Conservation (phyloP, 2,797 vertebrate species). For the Decapterus maruadsi region DNA sequence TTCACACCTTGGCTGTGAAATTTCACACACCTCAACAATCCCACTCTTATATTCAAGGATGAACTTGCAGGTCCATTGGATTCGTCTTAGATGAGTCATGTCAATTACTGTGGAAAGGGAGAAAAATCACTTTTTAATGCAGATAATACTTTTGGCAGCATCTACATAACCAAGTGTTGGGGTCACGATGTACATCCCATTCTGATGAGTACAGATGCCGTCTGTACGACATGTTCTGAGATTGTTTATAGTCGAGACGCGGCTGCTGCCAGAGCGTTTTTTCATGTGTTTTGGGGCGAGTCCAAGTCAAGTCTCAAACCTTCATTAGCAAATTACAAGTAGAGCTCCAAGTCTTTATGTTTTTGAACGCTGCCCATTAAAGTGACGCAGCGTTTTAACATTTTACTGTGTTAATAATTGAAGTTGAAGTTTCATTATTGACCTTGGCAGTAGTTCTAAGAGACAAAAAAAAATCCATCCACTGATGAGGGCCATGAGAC, state of each 20-base stretch:
- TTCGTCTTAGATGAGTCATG: constrained; percentile 35
- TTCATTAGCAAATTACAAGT: constrained; percentile 11
- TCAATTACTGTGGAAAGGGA: constrained; percentile 2
- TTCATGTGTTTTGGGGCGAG: background rate
- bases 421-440: background rate
- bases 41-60: constrained; percentile 30
- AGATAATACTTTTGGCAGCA: constrained; percentile 4
- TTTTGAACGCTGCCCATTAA: background rate
- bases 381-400: background rate
- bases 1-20: constrained; percentile 72
- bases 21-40: constrained; percentile 63
- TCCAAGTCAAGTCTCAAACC: background rate
- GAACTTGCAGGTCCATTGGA: constrained; percentile 14
- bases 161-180: constrained; percentile 31
- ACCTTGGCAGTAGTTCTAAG: background rate
- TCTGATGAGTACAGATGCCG: constrained; percentile 17
- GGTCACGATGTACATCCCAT: background rate
- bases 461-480: background rate
- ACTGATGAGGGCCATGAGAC: background rate
- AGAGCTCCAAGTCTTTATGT: background rate
- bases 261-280: background rate
- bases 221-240: constrained; percentile 11
- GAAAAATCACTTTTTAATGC: constrained; percentile 15
- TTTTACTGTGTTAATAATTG: background rate
- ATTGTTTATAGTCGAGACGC: background rate